Conservation (phyloP, 2,888 invertebrate species). For the Sericinus montela region DNA sequence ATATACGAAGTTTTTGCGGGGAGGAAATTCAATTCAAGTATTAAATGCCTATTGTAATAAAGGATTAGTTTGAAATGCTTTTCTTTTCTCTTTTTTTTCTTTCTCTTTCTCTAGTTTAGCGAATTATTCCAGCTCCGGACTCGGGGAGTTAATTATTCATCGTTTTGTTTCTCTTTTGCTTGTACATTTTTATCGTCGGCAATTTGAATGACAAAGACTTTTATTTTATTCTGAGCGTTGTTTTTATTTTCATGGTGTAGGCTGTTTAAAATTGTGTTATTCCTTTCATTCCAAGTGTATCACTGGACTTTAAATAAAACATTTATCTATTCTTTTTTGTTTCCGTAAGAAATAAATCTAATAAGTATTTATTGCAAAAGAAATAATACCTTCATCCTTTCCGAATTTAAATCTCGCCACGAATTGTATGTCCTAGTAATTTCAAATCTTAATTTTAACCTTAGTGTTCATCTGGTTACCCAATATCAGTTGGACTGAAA, state of each 20-base stretch:
- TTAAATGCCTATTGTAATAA: conserved; percentile 37
- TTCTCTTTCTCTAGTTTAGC: conserved; percentile 3
- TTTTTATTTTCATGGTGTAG: background rate
- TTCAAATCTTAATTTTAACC: no score
- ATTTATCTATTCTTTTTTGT: no score
- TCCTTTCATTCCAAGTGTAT: no score
- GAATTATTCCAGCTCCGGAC: background rate
- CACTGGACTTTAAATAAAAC: no score
- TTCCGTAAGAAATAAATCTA: no score
- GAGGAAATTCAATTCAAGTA: conserved; percentile 37
- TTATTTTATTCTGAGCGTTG: background rate
- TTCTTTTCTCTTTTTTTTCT: conserved; percentile 29
- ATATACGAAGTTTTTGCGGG: conserved; percentile 36
- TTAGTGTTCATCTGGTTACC: no score
- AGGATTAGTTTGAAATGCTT: conserved; percentile 39
- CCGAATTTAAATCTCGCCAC: no score
- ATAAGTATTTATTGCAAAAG: no score
- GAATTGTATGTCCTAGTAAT: no score
- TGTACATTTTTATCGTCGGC: conserved; percentile 21
- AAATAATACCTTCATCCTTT: no score
- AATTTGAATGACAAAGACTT: conserved; percentile 11
- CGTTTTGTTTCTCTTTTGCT: conserved; percentile 16
- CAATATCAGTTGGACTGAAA: no score
- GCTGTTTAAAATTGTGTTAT: no score
- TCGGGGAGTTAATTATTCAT: conserved; percentile 17